These are phyloP conservation scores for Ondatra zibethicus DNA, from an alignment of 2,113 vertebrate genomes.

Conservation along the genomic window DNA sequence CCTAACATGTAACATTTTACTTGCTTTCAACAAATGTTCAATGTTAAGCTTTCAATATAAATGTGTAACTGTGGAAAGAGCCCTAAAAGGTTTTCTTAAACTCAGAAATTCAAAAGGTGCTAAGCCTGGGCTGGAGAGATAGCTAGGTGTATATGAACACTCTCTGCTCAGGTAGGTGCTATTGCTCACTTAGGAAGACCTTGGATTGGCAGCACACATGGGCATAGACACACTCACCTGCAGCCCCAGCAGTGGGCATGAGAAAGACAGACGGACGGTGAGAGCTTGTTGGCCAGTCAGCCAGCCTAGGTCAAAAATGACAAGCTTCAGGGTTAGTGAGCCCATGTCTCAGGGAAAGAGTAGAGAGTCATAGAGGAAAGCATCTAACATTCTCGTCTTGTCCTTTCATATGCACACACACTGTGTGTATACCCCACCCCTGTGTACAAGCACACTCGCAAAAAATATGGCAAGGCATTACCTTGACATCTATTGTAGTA, in stretches of 20 bases:
- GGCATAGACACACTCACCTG: not conserved
- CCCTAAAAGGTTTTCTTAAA: not conserved
- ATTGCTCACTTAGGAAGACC: not conserved
- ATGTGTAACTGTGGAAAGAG: slow-evolving; percentile 17
- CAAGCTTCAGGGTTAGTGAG: not conserved
- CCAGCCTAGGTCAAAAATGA: not conserved
- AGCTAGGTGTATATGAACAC: not conserved
- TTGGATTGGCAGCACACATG: not conserved
- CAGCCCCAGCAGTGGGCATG: not conserved
- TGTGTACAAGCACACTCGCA: not conserved
- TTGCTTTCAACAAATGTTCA: not conserved
- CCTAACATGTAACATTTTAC: not conserved
- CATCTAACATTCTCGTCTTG: not conserved
- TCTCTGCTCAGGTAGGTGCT: not conserved
- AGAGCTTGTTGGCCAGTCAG: not conserved
- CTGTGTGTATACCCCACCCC: not conserved
- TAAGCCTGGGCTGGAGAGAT: not conserved
- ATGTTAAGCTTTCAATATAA: slow-evolving; percentile 33
- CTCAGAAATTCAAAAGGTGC: not conserved
- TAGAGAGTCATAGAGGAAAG: not conserved
- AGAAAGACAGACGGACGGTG: not conserved
- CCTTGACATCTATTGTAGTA: not conserved
- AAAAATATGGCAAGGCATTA: not conserved
- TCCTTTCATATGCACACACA: not conserved
- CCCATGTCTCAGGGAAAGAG: not conserved